phyloP scores from a whole-genome alignment of 2,113 vertebrate genomes.

The Microtus pennsylvanicus region DNA sequence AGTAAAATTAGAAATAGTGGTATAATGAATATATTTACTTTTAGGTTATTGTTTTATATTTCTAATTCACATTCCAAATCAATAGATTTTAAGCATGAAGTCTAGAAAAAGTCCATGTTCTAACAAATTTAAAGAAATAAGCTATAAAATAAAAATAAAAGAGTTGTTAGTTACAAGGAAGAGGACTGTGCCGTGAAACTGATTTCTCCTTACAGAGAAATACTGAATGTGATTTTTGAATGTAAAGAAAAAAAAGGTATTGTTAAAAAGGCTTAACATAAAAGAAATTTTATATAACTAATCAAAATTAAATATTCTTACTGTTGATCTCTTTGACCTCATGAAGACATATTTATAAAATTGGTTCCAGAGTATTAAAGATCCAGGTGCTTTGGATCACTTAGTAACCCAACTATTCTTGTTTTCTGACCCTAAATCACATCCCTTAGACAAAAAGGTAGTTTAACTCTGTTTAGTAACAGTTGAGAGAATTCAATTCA shows the following conservation, averaged over 20 bases:
- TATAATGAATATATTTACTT: slow-evolving; percentile 13
- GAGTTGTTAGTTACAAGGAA: background rate
- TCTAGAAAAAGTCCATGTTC: slow-evolving; percentile 53
- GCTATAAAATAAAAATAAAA: background rate
- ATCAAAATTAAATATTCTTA: background rate
- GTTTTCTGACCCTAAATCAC: background rate
- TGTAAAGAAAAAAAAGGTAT: background rate
- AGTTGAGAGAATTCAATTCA: background rate
- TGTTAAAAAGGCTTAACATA: background rate
- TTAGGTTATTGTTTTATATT: slow-evolving; percentile 61
- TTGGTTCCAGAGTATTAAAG: background rate
- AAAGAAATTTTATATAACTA: background rate
- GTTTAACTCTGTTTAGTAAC: background rate
- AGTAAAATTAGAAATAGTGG: slow-evolving; percentile 64
- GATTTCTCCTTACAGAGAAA: background rate
- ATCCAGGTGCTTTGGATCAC: background rate
- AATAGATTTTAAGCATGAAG: slow-evolving; percentile 59
- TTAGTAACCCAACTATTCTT: background rate
- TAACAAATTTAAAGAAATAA: slow-evolving; percentile 64
- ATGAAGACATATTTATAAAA: background rate
- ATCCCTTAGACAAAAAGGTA: background rate
- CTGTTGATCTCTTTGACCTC: background rate
- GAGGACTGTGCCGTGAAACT: background rate
- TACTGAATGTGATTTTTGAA: background rate
- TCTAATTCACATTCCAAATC: slow-evolving; percentile 63